Percentiles rank a stretch among this genome's conserved stretches.
Evolutionary conservation across 2,797 vertebrate genomes (phyloP).

Genomic region (Xiphorhynchus erythropygius): DNA sequence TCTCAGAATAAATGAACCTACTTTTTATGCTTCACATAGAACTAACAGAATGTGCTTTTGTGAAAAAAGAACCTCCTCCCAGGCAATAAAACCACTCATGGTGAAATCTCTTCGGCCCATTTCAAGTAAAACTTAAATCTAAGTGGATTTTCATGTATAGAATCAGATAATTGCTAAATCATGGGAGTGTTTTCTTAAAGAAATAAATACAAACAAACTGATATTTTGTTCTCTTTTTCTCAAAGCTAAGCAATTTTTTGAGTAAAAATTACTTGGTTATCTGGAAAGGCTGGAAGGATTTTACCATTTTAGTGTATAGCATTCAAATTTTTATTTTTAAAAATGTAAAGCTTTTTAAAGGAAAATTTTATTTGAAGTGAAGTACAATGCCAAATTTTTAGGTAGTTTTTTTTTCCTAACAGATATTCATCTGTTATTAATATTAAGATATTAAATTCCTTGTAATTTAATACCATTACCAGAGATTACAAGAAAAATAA

Average conservation of each 20-base stretch:
- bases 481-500: not conserved
- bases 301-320: not conserved
- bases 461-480: not conserved
- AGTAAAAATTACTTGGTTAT: not conserved
- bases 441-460: not conserved
- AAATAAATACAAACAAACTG: not conserved
- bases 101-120: not conserved
- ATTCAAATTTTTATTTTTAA: not conserved
- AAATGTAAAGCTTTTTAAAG: not conserved
- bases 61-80: not conserved
- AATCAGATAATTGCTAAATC: not conserved
- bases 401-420: not conserved
- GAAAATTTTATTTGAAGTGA: not conserved
- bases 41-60: not conserved
- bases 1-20: not conserved
- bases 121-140: not conserved
- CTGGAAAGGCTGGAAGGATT: not conserved
- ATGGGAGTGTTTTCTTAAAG: not conserved
- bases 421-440: not conserved
- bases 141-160: not conserved
- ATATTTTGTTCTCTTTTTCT: not conserved
- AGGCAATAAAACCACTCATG: not conserved
- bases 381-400: not conserved
- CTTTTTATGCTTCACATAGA: not conserved
- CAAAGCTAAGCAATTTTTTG: not conserved